Conservation (phyloP, 2,797 vertebrate genomes). For the Bovichtus variegatus region DNA sequence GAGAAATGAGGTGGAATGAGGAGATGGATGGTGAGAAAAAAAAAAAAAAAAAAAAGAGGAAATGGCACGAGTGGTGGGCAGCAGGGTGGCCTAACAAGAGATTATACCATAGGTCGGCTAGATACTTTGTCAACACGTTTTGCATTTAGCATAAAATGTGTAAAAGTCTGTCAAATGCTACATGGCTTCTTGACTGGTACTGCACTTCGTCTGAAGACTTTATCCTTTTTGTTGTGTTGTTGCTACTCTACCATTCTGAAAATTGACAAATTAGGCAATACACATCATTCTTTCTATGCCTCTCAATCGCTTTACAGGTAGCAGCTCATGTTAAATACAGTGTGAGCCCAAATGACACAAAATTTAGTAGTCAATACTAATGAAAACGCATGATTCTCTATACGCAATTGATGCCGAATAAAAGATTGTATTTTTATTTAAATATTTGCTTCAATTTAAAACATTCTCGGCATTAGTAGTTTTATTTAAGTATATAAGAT, state of each 20-base stretch:
- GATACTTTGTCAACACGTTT: constrained; percentile 6
- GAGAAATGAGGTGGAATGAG: background rate
- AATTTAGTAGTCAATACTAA: too few species aligned
- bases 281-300: background rate
- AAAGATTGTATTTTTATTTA: too few species aligned
- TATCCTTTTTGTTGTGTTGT: background rate
- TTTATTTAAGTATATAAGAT: too few species aligned
- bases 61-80: background rate
- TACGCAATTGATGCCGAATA: too few species aligned
- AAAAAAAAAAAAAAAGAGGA: background rate
- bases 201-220: background rate
- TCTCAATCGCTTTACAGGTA: background rate
- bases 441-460: too few species aligned
- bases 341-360: too few species aligned
- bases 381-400: too few species aligned
- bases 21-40: constrained; percentile 7
- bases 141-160: background rate
- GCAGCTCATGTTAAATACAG: background rate
- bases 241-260: background rate
- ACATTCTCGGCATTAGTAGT: too few species aligned
- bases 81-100: constrained; percentile 7
- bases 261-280: background rate
- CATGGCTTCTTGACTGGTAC: background rate
- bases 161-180: background rate
- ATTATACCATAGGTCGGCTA: background rate